phyloP scores from a whole-genome alignment of 2,888 invertebrate genomes.

The Tenthredo distinguenda region DNA sequence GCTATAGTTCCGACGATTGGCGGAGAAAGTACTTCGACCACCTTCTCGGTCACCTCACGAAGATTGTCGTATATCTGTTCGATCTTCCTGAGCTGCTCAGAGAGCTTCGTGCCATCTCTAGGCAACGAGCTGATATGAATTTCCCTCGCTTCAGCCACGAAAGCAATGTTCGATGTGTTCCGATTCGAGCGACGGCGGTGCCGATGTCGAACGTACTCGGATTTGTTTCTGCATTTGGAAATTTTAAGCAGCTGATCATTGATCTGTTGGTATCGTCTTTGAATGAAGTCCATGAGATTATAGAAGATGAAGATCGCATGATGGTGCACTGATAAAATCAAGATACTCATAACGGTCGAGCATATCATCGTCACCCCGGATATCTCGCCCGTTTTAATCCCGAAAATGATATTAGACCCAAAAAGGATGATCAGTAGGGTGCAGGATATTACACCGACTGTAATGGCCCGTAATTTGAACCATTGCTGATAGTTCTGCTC shows the following conservation, averaged over 20 bases:
- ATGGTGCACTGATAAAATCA: not conserved
- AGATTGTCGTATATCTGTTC: not conserved
- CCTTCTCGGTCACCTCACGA: not conserved
- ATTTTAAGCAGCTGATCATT: conserved; percentile 11
- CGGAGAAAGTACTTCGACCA: not conserved
- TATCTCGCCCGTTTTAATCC: not conserved
- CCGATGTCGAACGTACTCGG: not conserved
- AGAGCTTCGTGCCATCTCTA: not conserved
- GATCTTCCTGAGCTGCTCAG: not conserved
- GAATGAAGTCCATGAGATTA: not conserved
- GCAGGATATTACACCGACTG: not conserved
- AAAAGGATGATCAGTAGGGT: not conserved
- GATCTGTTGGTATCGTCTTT: not conserved
- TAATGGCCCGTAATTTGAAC: not conserved
- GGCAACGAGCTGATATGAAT: not conserved
- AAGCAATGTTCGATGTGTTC: not conserved
- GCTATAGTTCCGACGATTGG: not conserved
- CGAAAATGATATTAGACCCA: not conserved
- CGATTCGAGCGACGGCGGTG: not conserved
- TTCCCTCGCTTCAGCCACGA: not conserved
- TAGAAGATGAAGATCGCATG: not conserved
- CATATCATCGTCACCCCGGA: not conserved
- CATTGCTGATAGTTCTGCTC: not conserved
- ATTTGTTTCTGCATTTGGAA: not conserved
- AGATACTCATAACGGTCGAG: no score